These are phyloP conservation scores for Neostethus bicornis DNA, from an alignment of 2,797 vertebrate species.

Conservation along the genomic window DNA sequence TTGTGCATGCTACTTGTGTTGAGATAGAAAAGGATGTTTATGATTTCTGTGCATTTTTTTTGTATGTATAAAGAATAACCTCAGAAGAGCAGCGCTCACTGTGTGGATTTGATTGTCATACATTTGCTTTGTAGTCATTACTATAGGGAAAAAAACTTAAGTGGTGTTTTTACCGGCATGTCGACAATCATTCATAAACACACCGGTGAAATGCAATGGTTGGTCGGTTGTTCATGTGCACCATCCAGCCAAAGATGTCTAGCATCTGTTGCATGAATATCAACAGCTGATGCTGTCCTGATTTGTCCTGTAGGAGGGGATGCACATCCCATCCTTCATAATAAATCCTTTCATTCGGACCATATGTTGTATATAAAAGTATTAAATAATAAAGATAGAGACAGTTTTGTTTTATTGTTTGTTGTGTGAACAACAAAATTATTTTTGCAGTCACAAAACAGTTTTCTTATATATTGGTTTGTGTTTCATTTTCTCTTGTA, in stretches of 20 bases:
- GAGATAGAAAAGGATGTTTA: conserved; percentile 12
- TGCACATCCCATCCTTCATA: neutral
- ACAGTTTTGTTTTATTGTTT: conserved; percentile 15
- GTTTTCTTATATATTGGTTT: conserved; percentile 29
- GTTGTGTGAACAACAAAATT: conserved; percentile 13
- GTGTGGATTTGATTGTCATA: conserved; percentile 8
- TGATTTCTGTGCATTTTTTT: conserved; percentile 20
- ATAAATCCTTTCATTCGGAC: conserved; percentile 20
- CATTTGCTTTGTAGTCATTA: neutral
- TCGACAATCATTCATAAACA: neutral
- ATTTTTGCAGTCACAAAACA: conserved; percentile 16
- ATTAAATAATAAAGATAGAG: conserved; percentile 13
- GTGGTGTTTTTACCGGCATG: neutral
- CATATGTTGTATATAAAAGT: conserved; percentile 31
- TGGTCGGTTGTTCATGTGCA: neutral
- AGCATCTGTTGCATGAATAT: conserved; percentile 13
- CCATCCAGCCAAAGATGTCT: neutral
- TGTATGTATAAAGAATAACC: conserved; percentile 14
- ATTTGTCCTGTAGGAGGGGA: conserved; percentile 16
- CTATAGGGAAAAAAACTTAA: neutral
- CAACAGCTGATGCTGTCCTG: conserved; percentile 13
- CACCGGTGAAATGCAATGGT: neutral
- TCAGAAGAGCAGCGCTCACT: conserved; percentile 18
- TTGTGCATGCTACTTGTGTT: conserved; percentile 20
- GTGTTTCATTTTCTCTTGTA: conserved; percentile 41